Evolutionary conservation across 2,797 vertebrate genomes (phyloP).

Genomic region (Loriculus beryllinus): DNA sequence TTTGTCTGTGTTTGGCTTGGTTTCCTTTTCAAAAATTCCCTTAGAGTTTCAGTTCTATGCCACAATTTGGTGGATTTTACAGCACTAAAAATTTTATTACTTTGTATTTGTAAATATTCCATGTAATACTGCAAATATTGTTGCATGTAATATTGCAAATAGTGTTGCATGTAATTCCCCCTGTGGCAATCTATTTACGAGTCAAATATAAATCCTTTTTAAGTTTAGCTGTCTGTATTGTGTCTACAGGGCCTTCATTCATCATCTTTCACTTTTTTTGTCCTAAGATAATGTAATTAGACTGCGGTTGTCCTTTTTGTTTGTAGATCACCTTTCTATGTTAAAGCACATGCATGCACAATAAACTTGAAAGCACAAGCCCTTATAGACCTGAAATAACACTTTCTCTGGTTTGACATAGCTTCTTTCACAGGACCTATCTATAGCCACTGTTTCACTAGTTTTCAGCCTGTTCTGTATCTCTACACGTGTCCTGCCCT

Average conservation of each 20-base stretch:
- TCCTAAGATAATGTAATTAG: background rate
- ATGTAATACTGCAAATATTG: background rate
- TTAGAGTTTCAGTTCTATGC: background rate
- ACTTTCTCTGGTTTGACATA: background rate
- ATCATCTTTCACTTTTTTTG: background rate
- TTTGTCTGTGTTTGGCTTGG: background rate
- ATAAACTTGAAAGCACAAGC: background rate
- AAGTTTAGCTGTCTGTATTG: background rate
- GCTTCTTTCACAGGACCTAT: background rate
- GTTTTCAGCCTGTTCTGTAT: slow-evolving; percentile 11
- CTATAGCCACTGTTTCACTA: background rate
- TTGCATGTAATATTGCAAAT: background rate
- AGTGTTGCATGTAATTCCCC: background rate
- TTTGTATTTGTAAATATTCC: slow-evolving; percentile 5
- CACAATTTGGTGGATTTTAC: background rate
- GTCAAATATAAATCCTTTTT: background rate
- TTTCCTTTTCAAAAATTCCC: background rate
- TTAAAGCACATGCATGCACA: background rate
- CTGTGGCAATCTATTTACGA: slow-evolving; percentile 2
- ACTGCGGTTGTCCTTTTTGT: background rate
- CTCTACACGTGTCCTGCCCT: background rate
- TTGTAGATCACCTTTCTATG: background rate
- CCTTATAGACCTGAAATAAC: background rate
- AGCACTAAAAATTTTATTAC: background rate
- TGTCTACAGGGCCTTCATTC: background rate